Evolutionary conservation across 2,888 invertebrate species (phyloP), one percentile per base, ranked within the genome.

Genomic region (Synanthedon formicaeformis): DNA sequence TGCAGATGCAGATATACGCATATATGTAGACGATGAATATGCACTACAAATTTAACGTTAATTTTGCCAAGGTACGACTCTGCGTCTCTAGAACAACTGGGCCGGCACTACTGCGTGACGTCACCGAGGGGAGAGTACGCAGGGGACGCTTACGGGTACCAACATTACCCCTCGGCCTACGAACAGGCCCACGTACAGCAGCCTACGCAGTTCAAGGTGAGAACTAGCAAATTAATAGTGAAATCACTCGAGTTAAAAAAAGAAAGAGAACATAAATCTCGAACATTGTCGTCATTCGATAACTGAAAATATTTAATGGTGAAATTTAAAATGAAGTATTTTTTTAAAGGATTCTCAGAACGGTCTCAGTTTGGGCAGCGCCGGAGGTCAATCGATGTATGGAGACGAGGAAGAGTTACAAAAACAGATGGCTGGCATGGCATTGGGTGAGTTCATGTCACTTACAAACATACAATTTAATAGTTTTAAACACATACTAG

Each of bases 381-480:
- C 88, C 0, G 88, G 88, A 0, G 89, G 90, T 54, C 89, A 91
- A 56, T 88, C 88, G 0, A 90, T 91, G 88, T 92, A 91, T 57
- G 92, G 92, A n/a, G 91, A 91, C 60, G 92, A 92, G 55, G 91
- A 91, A 58, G 92, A 92, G 65, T 74, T 92, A 60, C 91, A 92
- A 64, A 92, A 92, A 71, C 93, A 93, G 72, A 91, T 93, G 88
- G 91, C 92, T 45, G 91, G 90, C 64, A 90, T 93, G 83, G 83
- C 90, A 40, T 76, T 90, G 68, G 90, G 88, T 78, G 73, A 67
- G 64, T 57, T 13, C 14, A 45, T 14, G 14, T 45, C 34, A 10
- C 8, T 27, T 8, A 8, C 2, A 34, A 34, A 34, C 8, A 34
- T 34, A 34, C 34, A 34, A 8, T 34, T 34, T 34, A 34, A 0